Conservation (phyloP, 2,113 vertebrate species). For the Hippopotamus amphibius region DNA sequence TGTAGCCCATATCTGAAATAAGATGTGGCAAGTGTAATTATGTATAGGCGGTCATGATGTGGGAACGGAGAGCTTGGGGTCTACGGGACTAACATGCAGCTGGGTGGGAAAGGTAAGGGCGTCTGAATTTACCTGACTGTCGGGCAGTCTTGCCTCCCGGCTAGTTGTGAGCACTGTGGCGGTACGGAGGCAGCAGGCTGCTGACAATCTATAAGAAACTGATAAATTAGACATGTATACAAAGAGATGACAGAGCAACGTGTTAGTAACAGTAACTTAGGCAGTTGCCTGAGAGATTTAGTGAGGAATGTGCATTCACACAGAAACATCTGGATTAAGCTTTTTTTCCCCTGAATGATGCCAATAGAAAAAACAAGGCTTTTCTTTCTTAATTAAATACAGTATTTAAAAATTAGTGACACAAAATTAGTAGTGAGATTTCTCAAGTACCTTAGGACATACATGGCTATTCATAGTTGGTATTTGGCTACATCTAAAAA, state of each 20-base stretch:
- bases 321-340: conserved; percentile 70
- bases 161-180: conserved; percentile 97
- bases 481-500: conserved; percentile 37
- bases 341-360: background rate
- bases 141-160: conserved; percentile 91
- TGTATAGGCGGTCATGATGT: background rate
- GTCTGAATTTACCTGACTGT: conserved; percentile 93
- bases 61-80: background rate
- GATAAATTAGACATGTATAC: conserved; percentile 99
- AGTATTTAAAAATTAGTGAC: conserved; percentile 44
- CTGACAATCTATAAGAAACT: conserved; percentile 99
- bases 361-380: background rate
- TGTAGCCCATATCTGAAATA: background rate
- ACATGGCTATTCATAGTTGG: background rate
- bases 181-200: conserved; percentile 99
- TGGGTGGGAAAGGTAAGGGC: conserved; percentile 68
- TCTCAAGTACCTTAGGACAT: conserved; percentile 35
- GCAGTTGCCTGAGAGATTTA: conserved; percentile 87
- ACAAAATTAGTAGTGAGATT: conserved; percentile 17
- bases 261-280: conserved; percentile 88
- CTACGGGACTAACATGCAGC: conserved; percentile 78
- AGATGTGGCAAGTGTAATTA: background rate
- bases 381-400: background rate
- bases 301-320: conserved; percentile 84
- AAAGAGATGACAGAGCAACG: conserved; percentile 92